phyloP scores from a whole-genome alignment of 2,113 vertebrate species.

The Peromyscus maniculatus region DNA sequence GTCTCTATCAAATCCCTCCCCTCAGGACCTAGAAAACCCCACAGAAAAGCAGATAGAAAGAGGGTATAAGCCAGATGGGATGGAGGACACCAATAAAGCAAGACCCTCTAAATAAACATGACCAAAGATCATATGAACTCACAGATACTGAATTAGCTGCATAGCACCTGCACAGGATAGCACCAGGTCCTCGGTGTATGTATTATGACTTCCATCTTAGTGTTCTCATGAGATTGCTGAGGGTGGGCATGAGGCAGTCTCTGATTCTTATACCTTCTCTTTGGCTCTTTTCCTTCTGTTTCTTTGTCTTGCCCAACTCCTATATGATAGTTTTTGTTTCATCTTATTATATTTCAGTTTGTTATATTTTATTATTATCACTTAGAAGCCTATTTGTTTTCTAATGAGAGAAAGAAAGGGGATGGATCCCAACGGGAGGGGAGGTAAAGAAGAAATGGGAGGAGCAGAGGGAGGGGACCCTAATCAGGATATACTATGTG shows the following conservation, averaged over 20 bases:
- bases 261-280: neutral
- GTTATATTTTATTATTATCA: neutral
- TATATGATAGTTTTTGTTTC: neutral
- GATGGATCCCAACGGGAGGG: neutral
- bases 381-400: neutral
- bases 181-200: neutral
- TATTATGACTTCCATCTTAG: neutral
- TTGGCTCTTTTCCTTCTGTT: neutral
- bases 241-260: neutral
- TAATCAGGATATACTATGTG: neutral
- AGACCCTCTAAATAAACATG: neutral
- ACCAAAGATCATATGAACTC: neutral
- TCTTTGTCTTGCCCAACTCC: neutral
- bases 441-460: neutral
- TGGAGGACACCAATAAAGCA: neutral
- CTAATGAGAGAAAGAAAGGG: neutral
- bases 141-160: neutral
- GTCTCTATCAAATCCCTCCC: neutral
- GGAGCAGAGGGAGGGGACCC: neutral
- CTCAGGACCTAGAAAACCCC: neutral
- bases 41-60: neutral
- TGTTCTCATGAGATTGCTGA: neutral
- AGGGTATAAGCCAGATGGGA: neutral
- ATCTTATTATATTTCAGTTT: neutral
- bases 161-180: neutral